Evolutionary conservation across 2,113 vertebrate species (phyloP), one percentile per base, ranked within the genome.

Genomic region (Trinectes maculatus): DNA sequence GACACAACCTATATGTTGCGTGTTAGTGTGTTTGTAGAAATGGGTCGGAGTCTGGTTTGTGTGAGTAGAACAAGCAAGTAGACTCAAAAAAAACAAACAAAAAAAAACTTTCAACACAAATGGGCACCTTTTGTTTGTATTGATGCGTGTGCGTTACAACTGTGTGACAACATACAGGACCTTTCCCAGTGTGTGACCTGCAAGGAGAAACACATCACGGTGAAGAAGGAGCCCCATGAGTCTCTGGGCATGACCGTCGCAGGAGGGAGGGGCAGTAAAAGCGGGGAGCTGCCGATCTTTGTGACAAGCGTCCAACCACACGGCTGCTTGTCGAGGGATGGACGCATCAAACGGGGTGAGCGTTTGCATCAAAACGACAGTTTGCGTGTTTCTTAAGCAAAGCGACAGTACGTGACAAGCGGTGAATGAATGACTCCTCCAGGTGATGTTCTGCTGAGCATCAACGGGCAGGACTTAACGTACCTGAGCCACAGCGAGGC

Each of bases 231-330:
- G 65, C 94, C 96, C 0, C 96, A 93, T 0, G 98, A 99, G 81
- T 99, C 98, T 74, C 93, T 99, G 65, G 98, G 98, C 55, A 99
- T 99, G 97, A 99, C 98, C 0, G 98, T 99, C 6, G 98, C 98
- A 1, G 98, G 98, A 39, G 98, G 98, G 49, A 92, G 96, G 85
- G 96, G 96, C 70, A 98, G 98, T 79, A 98, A 97, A 86, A 99
- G 96, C 46, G 98, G 98, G 0, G 98, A 99, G 49, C 87, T 99
- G 86, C 98, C 98, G 16, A 98, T 99, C 87, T 99, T 99, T 9
- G 98, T 99, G 71, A 99, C 98, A 37, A 99, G 98, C 0, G 96
- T 99, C 26, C 98, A 98, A 52, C 96, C 96, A 8, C 96, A 98
- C 0, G 98, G 98, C 82, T 99, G 98, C 82, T 90, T 99, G 69